Base-by-base conservation (phyloP, 2,797 vertebrate genomes). In the Acanthurus tractus region DNA sequence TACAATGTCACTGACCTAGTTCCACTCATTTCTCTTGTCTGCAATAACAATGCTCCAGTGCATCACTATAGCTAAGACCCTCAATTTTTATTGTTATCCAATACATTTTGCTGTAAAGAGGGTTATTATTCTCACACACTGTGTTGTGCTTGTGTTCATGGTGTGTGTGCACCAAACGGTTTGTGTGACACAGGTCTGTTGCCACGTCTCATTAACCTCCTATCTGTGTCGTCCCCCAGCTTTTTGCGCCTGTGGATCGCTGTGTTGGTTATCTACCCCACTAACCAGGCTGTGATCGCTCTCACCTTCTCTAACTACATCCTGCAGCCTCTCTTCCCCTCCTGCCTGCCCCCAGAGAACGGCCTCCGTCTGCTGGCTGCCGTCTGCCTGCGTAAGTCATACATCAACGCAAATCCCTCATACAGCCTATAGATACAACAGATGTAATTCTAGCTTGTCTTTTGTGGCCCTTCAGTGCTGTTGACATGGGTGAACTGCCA, bases 251-350 rank as follows among this genome's bases (percentile, higher is more conserved):
- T 97, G 10, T 97, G 95, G 96, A 96, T 96, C 5, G 96, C 96
- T 0, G 88, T 97, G 76, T 88, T 97, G 83, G 95, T 97, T n/a
- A 95, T 96, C 76, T 96, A 96, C 78, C 96, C 96, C 45, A 96
- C 96, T 69, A 96, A 95, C 90, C 96, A 97, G 88, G 96, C 96
- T 0, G 96, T 97, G 72, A 95, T 96, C 15, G 95, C 96, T 0
- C 94, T 97, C 79, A 97, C 96, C 64, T 97, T 97, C 85, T 93
- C 96, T 54, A 96, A 95, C 91, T 97, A 97, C 9, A 78, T 96
- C 64, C 81, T 97, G 45, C 95, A 97, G 83, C 96, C 96, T 0
- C 88, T 97, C 76, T 96, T 96, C 84, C 94, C 95, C 45, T 90
- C 95, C 70, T 97, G 96, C 91, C 79, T 95, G 10, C 94, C 95